Evolutionary conservation across 2,888 invertebrate genomes (phyloP).

Genomic region (Temnothorax ravouxi): DNA sequence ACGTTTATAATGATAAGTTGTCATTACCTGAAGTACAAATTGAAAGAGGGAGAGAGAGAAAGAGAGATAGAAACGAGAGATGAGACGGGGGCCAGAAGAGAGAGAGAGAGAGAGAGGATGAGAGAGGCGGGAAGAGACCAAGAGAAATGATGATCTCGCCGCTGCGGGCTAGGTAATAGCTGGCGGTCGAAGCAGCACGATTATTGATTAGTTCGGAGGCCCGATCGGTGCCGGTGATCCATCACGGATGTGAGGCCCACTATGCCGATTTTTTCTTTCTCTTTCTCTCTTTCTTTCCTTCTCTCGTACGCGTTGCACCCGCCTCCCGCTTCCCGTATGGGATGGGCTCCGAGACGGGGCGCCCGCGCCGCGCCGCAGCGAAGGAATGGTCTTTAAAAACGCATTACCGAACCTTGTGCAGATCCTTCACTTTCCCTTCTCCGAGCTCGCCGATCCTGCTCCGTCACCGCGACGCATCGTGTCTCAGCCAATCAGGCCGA

Average conservation of each 20-base stretch:
- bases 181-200: conserved; percentile 80
- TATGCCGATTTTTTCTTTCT: conserved; percentile 68
- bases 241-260: conserved; percentile 81
- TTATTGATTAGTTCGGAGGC: conserved; percentile 86
- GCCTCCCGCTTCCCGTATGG: conserved; percentile 72
- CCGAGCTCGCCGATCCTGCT: conserved; percentile 38
- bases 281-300: conserved; percentile 42
- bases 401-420: conserved; percentile 82
- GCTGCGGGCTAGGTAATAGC: conserved; percentile 81
- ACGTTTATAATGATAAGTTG: conserved; percentile 84
- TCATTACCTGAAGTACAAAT: conserved; percentile 76
- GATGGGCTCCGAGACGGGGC: conserved; percentile 64
- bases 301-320: conserved; percentile 69
- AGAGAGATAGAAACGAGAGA: conserved; percentile 33
- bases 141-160: conserved; percentile 84
- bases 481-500: conserved; percentile 83
- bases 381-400: conserved; percentile 86
- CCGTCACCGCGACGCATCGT: conserved; percentile 44
- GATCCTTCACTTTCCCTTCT: conserved; percentile 45
- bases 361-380: conserved; percentile 36
- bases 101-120: conserved; percentile 46
- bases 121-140: conserved; percentile 66
- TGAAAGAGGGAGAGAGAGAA: conserved; percentile 49
- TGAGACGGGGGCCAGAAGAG: conserved; percentile 48
- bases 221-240: conserved; percentile 85